Conservation (phyloP, 64 coral and sea anemone genomes). For the Trachythela sp. region DNA sequence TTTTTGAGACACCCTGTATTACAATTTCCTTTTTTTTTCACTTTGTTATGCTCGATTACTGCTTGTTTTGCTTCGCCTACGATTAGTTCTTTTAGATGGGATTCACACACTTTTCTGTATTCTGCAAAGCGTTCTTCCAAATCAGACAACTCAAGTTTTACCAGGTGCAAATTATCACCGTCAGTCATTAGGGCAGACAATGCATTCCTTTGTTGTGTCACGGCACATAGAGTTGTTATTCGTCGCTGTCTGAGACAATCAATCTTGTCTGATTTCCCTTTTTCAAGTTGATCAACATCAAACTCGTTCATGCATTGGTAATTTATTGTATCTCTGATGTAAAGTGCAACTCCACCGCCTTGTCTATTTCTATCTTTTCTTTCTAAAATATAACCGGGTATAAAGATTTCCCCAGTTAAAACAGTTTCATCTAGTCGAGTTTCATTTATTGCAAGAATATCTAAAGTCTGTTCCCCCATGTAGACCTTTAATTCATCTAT, state of each 20-base stretch:
- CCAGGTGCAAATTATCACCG: background rate
- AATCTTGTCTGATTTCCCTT: background rate
- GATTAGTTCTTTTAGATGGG: background rate
- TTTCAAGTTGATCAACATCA: too few relatives aligned
- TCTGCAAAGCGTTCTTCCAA: constrained; percentile 15
- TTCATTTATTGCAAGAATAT: too few relatives aligned
- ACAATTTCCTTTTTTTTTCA: background rate
- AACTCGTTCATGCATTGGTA: too few relatives aligned
- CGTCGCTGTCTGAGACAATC: constrained; percentile 25
- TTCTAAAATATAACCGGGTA: too few relatives aligned
- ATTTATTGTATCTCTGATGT: too few relatives aligned
- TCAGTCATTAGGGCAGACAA: constrained; percentile 11
- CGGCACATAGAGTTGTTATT: background rate
- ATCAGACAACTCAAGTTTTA: background rate
- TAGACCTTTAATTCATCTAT: too few relatives aligned
- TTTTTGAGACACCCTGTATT: too few relatives aligned
- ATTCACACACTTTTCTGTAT: constrained; percentile 22
- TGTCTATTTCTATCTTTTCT: too few relatives aligned
- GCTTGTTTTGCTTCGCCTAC: background rate
- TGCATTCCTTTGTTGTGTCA: constrained; percentile 6
- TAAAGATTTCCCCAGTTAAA: too few relatives aligned
- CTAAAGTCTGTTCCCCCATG: too few relatives aligned
- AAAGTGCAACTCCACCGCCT: too few relatives aligned
- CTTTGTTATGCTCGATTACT: constrained; percentile 3
- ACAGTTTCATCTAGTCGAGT: too few relatives aligned